Evolutionary conservation across 2,888 invertebrate genomes (phyloP).

Genomic region (Drosophila imparisetae): DNA sequence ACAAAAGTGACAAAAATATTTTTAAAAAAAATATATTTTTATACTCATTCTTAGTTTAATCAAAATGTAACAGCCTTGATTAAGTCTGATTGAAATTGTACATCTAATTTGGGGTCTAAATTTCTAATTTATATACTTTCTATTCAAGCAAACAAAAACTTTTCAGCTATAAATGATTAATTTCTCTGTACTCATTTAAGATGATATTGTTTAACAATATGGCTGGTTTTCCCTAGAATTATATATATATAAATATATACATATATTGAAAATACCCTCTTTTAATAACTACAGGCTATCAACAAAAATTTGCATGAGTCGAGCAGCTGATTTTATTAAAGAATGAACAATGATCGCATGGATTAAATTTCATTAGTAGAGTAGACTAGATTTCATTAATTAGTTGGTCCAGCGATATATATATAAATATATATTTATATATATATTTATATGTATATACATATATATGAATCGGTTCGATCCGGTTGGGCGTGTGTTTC

Average conservation of each 20-base stretch:
- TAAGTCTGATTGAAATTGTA: not conserved
- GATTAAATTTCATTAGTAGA: conserved; percentile 65
- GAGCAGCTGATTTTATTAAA: conserved; percentile 50
- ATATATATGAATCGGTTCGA: conserved; percentile 22
- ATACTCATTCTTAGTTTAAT: not conserved
- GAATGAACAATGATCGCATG: conserved; percentile 58
- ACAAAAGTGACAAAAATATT: too few relatives aligned
- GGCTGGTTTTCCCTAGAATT: not conserved
- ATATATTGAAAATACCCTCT: not conserved
- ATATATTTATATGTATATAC: conserved; percentile 7
- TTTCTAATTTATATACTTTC: not conserved
- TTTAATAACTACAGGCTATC: conserved; percentile 16
- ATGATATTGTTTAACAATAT: not conserved
- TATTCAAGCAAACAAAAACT: not conserved
- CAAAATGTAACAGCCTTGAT: not conserved
- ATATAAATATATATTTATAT: conserved; percentile 12
- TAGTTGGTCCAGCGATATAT: conserved; percentile 53
- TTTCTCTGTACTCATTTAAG: not conserved
- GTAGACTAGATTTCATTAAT: conserved; percentile 71
- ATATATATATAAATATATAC: not conserved
- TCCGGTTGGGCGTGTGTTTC: conserved; percentile 32
- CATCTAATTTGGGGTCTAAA: not conserved
- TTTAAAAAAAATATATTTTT: not conserved
- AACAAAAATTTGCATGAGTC: conserved; percentile 34
- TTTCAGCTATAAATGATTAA: not conserved